Evolutionary conservation across 37 sponge, comb jelly and placozoan species (phyloP).

Genomic region (Haliclona indistincta): DNA sequence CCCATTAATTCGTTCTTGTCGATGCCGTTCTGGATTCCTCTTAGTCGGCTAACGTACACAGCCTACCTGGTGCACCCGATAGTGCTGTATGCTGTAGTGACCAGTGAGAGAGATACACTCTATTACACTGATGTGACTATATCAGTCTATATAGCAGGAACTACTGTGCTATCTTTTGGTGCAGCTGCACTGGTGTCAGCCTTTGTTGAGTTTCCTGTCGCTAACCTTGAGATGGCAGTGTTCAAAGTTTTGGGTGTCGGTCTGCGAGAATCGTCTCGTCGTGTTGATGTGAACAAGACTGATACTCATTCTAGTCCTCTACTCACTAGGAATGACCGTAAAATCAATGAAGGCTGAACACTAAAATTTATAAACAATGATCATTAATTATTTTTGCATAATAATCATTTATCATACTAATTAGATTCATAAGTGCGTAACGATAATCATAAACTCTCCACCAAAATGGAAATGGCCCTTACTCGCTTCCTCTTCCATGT

Average conservation of each 20-base stretch:
- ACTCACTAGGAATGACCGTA: too few species aligned
- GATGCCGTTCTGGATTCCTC: constrained; percentile 84
- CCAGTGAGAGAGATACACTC: constrained; percentile 15
- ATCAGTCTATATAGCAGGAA: constrained; percentile 38
- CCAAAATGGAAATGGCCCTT: too few species aligned
- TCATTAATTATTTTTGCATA: too few species aligned
- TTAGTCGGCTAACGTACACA: constrained; percentile 81
- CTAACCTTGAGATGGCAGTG: constrained; percentile 47
- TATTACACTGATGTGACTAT: constrained; percentile 37
- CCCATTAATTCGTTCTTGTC: constrained; percentile 70
- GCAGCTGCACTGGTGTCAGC: constrained; percentile 56
- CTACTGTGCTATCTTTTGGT: constrained; percentile 60
- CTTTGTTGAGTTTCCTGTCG: constrained; percentile 76
- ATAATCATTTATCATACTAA: too few species aligned
- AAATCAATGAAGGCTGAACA: too few species aligned
- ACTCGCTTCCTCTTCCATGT: too few species aligned
- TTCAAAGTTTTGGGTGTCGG: constrained; percentile 50
- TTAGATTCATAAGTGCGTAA: too few species aligned
- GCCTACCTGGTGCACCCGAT: constrained; percentile 88
- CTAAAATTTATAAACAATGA: too few species aligned
- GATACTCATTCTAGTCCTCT: too few species aligned
- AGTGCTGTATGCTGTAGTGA: constrained; percentile 49
- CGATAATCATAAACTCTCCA: too few species aligned
- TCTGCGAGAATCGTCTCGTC: constrained; percentile 16
- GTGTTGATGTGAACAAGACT: too few species aligned